These are phyloP conservation scores for Contarinia nasturtii DNA, from an alignment of 1,140 invertebrate genomes.

Conservation along the genomic window DNA sequence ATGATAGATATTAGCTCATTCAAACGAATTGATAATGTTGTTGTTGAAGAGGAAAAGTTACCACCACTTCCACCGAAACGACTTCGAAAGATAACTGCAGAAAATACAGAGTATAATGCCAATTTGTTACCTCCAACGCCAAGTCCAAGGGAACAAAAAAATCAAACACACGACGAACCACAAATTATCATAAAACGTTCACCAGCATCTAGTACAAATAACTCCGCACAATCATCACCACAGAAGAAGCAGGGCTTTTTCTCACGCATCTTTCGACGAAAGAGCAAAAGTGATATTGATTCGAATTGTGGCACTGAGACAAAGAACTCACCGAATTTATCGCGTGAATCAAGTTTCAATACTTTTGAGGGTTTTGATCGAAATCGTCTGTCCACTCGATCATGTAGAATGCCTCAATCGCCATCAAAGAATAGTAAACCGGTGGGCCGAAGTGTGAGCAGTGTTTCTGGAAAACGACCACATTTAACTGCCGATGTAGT, in stretches of 20 bases:
- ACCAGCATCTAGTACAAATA: conserved; percentile 16
- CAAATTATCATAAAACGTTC: conserved; percentile 22
- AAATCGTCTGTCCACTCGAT: conserved; percentile 14
- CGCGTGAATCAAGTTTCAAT: conserved; percentile 15
- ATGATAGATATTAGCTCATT: conserved; percentile 27
- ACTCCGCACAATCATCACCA: conserved; percentile 27
- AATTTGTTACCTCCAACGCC: background rate
- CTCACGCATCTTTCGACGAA: conserved; percentile 37
- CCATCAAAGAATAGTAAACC: conserved; percentile 17
- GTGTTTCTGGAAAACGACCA: conserved; percentile 31
- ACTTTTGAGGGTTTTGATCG: conserved; percentile 14
- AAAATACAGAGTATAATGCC: conserved; percentile 5
- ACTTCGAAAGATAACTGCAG: conserved; percentile 36
- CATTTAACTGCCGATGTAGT: conserved; percentile 27
- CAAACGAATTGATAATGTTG: conserved; percentile 25
- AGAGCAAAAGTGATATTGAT: conserved; percentile 24
- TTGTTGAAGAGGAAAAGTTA: conserved; percentile 34
- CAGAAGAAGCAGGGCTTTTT: conserved; percentile 42
- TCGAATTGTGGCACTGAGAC: conserved; percentile 5
- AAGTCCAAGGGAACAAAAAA: conserved; percentile 7
- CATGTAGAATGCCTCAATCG: conserved; percentile 11
- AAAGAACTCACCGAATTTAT: conserved; percentile 8
- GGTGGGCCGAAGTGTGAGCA: conserved; percentile 32
- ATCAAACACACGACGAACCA: conserved; percentile 20
- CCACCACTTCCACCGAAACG: conserved; percentile 63